Conservation (phyloP, 1,140 invertebrate genomes). For the Drosophila sp. region DNA sequence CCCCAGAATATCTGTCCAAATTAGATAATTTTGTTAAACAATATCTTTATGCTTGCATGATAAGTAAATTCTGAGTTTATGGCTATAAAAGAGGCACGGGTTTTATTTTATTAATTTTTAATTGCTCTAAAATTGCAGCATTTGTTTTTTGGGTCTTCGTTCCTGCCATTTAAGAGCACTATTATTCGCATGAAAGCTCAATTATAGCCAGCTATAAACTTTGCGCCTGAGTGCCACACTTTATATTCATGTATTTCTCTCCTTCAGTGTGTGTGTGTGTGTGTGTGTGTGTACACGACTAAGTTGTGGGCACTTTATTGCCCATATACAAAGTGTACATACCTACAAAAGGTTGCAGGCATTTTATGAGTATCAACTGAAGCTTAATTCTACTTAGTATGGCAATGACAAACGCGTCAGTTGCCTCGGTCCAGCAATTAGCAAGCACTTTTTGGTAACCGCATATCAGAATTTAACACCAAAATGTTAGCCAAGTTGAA, state of each 20-base stretch:
- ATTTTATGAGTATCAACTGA: conserved; percentile 18
- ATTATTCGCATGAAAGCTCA: conserved; percentile 60
- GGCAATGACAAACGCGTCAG: not conserved
- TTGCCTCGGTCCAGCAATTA: conserved; percentile 26
- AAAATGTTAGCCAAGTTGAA: conserved; percentile 10
- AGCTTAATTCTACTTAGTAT: conserved; percentile 13
- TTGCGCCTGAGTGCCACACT: conserved; percentile 28
- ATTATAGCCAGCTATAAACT: conserved; percentile 63
- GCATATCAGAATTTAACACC: conserved; percentile 12
- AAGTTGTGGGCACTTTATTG: conserved; percentile 19
- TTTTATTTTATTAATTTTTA: conserved; percentile 65
- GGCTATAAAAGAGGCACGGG: conserved; percentile 22
- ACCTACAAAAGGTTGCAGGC: not conserved
- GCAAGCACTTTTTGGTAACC: conserved; percentile 17
- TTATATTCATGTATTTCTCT: conserved; percentile 26
- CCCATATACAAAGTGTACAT: not conserved
- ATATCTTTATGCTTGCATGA: conserved; percentile 7
- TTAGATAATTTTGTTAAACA: conserved; percentile 13
- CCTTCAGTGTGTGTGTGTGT: conserved; percentile 17
- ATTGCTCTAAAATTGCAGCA: conserved; percentile 52
- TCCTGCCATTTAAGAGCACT: conserved; percentile 26
- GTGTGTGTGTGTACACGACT: conserved; percentile 11
- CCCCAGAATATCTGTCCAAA: not conserved
- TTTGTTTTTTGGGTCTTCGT: conserved; percentile 27
- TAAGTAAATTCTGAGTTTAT: conserved; percentile 28